Percentiles rank a stretch among this genome's conserved stretches.
These are phyloP conservation scores for Nasalis larvatus DNA, from an alignment of 2,113 vertebrate species.

Conservation along the genomic window DNA sequence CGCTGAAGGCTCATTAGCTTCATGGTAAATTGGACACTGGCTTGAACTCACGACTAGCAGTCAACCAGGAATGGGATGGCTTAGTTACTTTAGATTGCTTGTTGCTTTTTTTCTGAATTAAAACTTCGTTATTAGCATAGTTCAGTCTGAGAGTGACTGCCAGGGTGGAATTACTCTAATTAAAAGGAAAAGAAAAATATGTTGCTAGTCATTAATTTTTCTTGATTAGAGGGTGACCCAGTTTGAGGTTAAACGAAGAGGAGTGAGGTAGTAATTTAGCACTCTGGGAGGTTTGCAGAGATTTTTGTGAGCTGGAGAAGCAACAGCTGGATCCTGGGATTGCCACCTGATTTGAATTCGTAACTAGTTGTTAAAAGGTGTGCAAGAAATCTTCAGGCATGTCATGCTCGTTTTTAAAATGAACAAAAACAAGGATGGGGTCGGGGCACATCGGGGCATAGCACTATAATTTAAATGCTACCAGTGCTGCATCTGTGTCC, in stretches of 20 bases:
- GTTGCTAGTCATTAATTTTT: conserved; percentile 76
- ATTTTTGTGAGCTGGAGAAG: conserved; percentile 63
- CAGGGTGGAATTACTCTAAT: conserved; percentile 84
- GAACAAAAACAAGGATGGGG: neutral
- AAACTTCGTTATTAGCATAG: conserved; percentile 83
- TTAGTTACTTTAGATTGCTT: conserved; percentile 47
- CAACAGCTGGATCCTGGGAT: conserved; percentile 69
- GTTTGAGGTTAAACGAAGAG: conserved; percentile 74
- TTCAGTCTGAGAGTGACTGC: conserved; percentile 75
- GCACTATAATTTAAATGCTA: conserved; percentile 46
- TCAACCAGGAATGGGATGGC: neutral
- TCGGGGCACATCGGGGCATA: conserved; percentile 44
- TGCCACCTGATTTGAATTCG: conserved; percentile 70
- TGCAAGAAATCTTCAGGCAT: conserved; percentile 50
- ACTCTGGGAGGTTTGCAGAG: conserved; percentile 49
- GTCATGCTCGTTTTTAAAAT: neutral
- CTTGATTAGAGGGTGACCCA: conserved; percentile 81
- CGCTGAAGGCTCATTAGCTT: neutral
- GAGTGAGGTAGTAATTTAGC: conserved; percentile 72
- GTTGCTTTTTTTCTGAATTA: conserved; percentile 74
- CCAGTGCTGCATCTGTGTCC: too few species aligned
- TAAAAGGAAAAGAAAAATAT: conserved; percentile 84
- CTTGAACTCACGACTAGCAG: neutral
- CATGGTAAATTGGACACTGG: neutral
- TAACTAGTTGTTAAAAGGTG: conserved; percentile 31